Base-by-base conservation (phyloP, 2,113 vertebrate species). In the Chlamydotis undulata region DNA sequence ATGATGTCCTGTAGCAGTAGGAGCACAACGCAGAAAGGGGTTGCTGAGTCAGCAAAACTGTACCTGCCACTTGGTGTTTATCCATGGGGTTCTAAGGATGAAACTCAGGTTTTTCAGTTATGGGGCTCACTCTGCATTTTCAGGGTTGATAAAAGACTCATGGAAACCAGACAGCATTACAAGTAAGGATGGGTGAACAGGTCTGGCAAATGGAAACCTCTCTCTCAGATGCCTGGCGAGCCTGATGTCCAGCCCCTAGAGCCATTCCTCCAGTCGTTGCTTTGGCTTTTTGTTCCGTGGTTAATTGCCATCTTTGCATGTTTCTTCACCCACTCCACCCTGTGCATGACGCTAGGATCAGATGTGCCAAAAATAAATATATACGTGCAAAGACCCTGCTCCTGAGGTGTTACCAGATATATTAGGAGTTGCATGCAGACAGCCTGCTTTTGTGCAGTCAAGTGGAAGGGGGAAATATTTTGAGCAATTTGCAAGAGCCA, bases 1-100 rank as follows among this genome's bases (percentile, higher is more conserved):
- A 80, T 83, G 60, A 25, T 86, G 95, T 91, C 81, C 75, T 43
- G 35, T 67, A 47, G 94, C 85, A 96, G 87, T 94, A 47, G 14
- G 24, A 91, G 49, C 9, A 41, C 67, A 89, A 73, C 11, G 7
- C 14, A 14, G 28, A 52, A 88, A 76, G 85, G 11, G 19, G 31
- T 0, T 73, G 93, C 81, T 84, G 25, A 80, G 77, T 84, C 67
- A 80, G 76, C 89, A 63, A 16, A 35, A 7, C 6, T 1, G 0
- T 60, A 53, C 45, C 63, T 77, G 28, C 28, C 1, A 1, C 41
- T 83, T 39, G 22, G 11, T 78, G 76, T 82, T 89, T 90, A 59
- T 77, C 53, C 52, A 14, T 45, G 39, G 52, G 37, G 41, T 14
- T 87, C 53, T 18, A 52, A 37, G 28, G 31, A 68, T 47, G 47